A percentile compares a stretch with the other conserved stretches of the same genome.
These are phyloP conservation scores for Cardiocondyla obscurior DNA, from an alignment of 1,140 invertebrate species.

Conservation along the genomic window DNA sequence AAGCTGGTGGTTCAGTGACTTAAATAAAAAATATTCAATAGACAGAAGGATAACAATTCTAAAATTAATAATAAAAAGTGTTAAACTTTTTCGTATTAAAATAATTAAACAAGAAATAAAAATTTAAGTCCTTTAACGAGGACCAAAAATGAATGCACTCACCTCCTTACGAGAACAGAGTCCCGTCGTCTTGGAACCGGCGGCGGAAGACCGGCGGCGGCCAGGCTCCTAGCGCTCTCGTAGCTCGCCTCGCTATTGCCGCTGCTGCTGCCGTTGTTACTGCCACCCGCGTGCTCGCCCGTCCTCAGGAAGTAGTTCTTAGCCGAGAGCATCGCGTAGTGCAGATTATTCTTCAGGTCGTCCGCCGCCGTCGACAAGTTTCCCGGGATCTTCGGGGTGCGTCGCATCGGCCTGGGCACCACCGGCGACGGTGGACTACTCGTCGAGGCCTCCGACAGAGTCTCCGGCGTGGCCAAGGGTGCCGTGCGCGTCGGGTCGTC, in stretches of 20 bases:
- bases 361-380: slow-evolving; percentile 88
- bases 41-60: no score
- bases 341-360: slow-evolving; percentile 86
- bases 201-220: slow-evolving; percentile 77
- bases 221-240: slow-evolving; percentile 83
- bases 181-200: slow-evolving; percentile 81
- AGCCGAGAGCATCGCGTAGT: slow-evolving; percentile 85
- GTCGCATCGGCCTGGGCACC: slow-evolving; percentile 83
- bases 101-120: no score
- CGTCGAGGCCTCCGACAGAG: slow-evolving; percentile 91
- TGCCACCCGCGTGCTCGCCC: slow-evolving; percentile 54
- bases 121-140: not conserved
- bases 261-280: slow-evolving; percentile 80
- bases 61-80: no score
- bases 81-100: not conserved
- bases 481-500: slow-evolving; percentile 84
- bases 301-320: slow-evolving; percentile 82
- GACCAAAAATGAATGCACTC: not conserved
- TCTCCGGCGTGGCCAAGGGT: slow-evolving; percentile 93
- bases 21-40: no score
- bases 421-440: slow-evolving; percentile 83
- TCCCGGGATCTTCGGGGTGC: slow-evolving; percentile 87
- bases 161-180: slow-evolving; percentile 73
- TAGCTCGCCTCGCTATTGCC: slow-evolving; percentile 85
- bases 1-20: no score